Evolutionary conservation across 2,797 vertebrate genomes (phyloP), one percentile per base, ranked within the genome.

Genomic region (Micromesistius poutassou): DNA sequence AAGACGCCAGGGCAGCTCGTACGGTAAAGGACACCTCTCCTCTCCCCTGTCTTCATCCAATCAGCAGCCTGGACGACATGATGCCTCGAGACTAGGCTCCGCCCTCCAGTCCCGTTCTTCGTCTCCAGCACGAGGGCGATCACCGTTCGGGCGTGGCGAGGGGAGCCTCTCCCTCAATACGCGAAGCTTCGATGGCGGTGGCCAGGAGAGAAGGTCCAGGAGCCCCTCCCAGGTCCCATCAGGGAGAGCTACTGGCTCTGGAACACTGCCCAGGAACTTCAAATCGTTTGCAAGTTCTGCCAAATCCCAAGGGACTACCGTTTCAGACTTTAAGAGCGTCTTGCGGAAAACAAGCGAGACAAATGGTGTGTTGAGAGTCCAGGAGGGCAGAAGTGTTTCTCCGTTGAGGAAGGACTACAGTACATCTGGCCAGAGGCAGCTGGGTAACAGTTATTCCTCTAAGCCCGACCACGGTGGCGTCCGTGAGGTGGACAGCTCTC

Each of bases 181-280:
- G 62, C 80, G 36, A 4, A 86, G 78, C 78, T 86, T 90, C 73
- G 89, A 89, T 2, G 77, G 84, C 2, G 83, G 85, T 5, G 83
- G 84, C 72, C 76, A 33, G 16, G 89, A 88, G 10, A 72, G 79
- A 6, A 76, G 76, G 40, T 79, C 86, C 13, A 87, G 74, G 86
- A 89, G 72, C 75, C 82, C 88, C 10, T 72, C 75, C 28, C 89
- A 89, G 80, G 73, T 71, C 30, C 22, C 82, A 1, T 81, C 81
- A 0, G 85, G 81, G 14, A 84, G 38, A 85, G 79, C 55, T 74
- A 42, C 76, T 35, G 90, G 92, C 38, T 89, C 89, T 0, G 91
- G 89, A 85, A 90, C 88, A 42, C 76, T 89, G 68, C 91, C 90
- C 33, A 93, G 86, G 83, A 94, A 91, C 83, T 90, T 94, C 31